Conservation (phyloP, 1,140 invertebrate genomes). For the Temnothorax curvispinosus region DNA sequence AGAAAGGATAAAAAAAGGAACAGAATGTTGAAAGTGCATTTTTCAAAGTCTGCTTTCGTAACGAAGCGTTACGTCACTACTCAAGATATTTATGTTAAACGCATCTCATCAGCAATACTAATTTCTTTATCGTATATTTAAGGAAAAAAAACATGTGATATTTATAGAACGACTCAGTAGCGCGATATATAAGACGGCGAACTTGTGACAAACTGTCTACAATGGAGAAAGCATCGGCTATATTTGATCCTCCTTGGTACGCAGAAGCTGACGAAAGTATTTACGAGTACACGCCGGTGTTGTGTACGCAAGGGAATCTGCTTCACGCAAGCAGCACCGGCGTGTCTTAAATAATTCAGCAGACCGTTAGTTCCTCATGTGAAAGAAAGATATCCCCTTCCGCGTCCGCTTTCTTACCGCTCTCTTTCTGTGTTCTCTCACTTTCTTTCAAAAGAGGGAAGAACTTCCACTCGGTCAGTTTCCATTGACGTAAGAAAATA, state of each 20-base stretch:
- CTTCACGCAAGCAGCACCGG: constrained; percentile 44
- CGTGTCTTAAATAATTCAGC: constrained; percentile 71
- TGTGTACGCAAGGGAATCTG: constrained; percentile 59
- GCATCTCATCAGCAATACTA: not conserved
- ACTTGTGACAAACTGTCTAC: not conserved
- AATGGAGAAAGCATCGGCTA: not conserved
- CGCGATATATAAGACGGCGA: not conserved
- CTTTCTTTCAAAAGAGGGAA: constrained; percentile 23
- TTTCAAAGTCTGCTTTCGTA: not conserved
- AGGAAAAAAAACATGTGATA: not conserved
- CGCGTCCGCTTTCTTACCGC: constrained; percentile 42
- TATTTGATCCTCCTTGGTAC: constrained; percentile 34
- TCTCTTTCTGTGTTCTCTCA: not conserved
- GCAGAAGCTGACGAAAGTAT: constrained; percentile 43
- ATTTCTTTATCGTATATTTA: not conserved
- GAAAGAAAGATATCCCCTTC: constrained; percentile 58
- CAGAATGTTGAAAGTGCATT: not conserved
- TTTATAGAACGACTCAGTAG: not conserved
- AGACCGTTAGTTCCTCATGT: constrained; percentile 67
- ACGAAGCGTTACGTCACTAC: not conserved
- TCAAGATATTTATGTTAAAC: not conserved
- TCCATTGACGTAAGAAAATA: not conserved
- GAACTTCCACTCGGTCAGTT: not conserved
- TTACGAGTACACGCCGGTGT: not conserved
- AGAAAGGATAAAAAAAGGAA: not conserved